Conservation (phyloP, 2,888 invertebrate genomes). For the Mimas tiliae region DNA sequence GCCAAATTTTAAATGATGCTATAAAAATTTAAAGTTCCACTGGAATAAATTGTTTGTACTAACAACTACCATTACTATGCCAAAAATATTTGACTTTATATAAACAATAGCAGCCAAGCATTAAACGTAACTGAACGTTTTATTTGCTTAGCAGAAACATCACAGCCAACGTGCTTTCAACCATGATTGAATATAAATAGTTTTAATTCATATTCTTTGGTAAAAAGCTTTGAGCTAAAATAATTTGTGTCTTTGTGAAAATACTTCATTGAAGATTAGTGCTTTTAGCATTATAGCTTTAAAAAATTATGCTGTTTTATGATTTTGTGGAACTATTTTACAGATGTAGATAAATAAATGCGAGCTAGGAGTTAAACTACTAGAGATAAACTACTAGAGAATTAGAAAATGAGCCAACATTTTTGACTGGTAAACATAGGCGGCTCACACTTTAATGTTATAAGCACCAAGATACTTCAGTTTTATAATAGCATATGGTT, state of each 20-base stretch:
- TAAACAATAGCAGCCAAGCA: constrained; percentile 59
- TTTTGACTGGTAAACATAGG: background rate
- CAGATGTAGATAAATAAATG: background rate
- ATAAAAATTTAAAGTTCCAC: constrained; percentile 76
- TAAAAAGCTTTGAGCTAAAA: constrained; percentile 2
- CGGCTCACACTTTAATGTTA: background rate
- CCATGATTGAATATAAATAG: constrained; percentile 37
- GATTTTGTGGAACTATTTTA: constrained; percentile 5
- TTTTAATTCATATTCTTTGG: constrained; percentile 40
- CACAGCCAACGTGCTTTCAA: constrained; percentile 34
- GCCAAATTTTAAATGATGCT: constrained; percentile 73
- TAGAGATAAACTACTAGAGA: too few relatives aligned
- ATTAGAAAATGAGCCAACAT: background rate
- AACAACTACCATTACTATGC: constrained; percentile 56
- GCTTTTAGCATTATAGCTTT: constrained; percentile 10
- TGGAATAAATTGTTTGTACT: constrained; percentile 61
- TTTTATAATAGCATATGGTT: too few relatives aligned
- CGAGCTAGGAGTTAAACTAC: background rate
- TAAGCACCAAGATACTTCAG: too few relatives aligned
- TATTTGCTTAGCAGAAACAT: constrained; percentile 35
- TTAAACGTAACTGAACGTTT: constrained; percentile 42
- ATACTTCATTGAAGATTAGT: constrained; percentile 22
- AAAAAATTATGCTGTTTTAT: background rate
- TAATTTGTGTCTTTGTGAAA: background rate
- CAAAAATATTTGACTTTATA: constrained; percentile 64